Conservation (phyloP, 2,888 invertebrate genomes). For the Sinhomidia bicolor region DNA sequence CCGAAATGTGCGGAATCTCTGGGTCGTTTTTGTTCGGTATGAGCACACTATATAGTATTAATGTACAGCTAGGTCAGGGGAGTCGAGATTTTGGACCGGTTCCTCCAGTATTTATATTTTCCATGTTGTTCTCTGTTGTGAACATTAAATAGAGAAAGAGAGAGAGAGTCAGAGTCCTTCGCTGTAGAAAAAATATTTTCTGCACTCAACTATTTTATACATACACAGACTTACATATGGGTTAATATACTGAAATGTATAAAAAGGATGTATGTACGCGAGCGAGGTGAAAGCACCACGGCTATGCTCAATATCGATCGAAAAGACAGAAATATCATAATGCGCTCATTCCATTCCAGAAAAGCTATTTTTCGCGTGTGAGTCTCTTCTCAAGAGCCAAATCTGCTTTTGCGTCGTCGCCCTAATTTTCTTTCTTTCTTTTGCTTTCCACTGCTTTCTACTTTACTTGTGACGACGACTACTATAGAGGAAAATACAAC, state of each 20-base stretch:
- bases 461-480: conserved; percentile 6
- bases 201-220: neutral
- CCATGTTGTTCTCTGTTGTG: too few species aligned
- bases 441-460: conserved; percentile 28
- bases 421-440: conserved; percentile 73
- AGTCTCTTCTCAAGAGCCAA: neutral
- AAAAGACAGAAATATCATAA: conserved; percentile 74
- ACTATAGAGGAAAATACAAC: too few species aligned
- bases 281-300: conserved; percentile 62
- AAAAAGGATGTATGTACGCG: neutral
- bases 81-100: neutral
- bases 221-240: neutral
- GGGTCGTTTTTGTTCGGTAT: conserved; percentile 3
- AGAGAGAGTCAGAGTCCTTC: too few species aligned
- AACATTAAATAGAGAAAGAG: too few species aligned
- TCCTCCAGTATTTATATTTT: too few species aligned
- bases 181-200: too few species aligned
- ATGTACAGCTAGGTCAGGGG: conserved; percentile 38
- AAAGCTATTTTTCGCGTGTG: conserved; percentile 16
- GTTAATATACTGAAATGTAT: neutral
- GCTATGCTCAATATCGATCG: conserved; percentile 74
- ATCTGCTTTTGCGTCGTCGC: conserved; percentile 78
- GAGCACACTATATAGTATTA: neutral
- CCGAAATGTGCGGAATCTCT: neutral
- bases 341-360: conserved; percentile 74